Base-by-base conservation (phyloP, 2,888 invertebrate species). In the Magallana nippona region DNA sequence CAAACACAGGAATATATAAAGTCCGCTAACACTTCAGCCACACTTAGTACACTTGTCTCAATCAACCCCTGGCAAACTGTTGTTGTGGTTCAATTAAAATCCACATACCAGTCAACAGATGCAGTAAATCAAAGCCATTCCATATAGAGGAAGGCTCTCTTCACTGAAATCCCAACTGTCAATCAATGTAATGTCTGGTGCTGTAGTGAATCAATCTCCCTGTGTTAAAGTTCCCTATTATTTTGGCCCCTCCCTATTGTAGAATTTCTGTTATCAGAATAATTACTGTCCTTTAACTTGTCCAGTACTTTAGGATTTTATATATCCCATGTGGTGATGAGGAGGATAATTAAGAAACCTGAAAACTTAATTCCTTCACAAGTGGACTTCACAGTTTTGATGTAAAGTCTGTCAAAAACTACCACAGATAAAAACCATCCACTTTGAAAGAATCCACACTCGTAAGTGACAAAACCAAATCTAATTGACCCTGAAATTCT, bases 71-170 rank as follows among this genome's bases (percentile, higher is more conserved):
- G 71, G 32, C 71, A 71, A 71, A 71, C 27, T 71, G 71, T 71
- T 71, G 71, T 71, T 71, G 71, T 71, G 71, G 27, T 71, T 71
- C 27, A 71, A 71, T 71, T 71, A 22, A 60, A 60, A 71, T 27
- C 71, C 71, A 71, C 71, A 71, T 32, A 71, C 71, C 71, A 71
- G 15, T 27, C 32, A 22, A 1, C 71, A 71, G 71, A 71, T 13
- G 22, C 71, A 71, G 71, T 71, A 71, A 71, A 71, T 71, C 71
- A 71, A 71, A 32, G 27, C 11, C 71, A 71, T 71, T 71, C 71
- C 71, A 27, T 32, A 63, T 13, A 22, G 3, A 22, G 32, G 71
- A 44, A 44, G 8, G 10, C 44, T 44, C 32, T 32, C 62, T 62
- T 62, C 62, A 27, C 71, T 71, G 10, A 19, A 27, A 27, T 71